phyloP scores from a whole-genome alignment of 1,140 invertebrate species.

The Anadara kagoshimensis region DNA sequence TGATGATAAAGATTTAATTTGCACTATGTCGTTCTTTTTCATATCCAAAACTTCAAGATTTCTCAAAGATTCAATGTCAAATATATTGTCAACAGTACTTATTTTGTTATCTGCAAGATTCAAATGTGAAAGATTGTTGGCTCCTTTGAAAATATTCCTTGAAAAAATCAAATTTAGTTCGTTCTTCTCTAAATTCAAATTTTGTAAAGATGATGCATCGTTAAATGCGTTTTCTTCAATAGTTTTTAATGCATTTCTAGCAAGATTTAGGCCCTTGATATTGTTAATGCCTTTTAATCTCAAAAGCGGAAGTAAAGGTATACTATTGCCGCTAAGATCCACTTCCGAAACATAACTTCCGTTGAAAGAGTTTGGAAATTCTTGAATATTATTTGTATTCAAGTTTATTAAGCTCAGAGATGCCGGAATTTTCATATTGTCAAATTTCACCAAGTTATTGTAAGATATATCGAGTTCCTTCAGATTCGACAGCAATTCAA shows the following conservation, averaged over 20 bases:
- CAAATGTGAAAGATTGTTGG: conserved; percentile 7
- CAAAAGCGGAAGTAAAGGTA: background rate
- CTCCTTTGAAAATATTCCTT: conserved; percentile 21
- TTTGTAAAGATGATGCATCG: conserved; percentile 5
- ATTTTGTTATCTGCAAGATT: conserved; percentile 31
- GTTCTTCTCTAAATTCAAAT: conserved; percentile 27
- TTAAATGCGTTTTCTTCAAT: conserved; percentile 18
- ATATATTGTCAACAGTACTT: background rate
- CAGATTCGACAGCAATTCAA: background rate
- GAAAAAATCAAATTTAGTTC: conserved; percentile 18
- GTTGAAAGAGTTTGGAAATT: conserved; percentile 30
- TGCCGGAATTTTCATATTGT: conserved; percentile 15
- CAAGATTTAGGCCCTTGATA: conserved; percentile 4
- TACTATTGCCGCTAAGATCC: conserved; percentile 15
- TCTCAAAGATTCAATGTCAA: too few relatives aligned
- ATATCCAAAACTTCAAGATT: too few relatives aligned
- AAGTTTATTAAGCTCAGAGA: conserved; percentile 6
- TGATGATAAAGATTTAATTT: too few relatives aligned
- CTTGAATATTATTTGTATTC: conserved; percentile 11
- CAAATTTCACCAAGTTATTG: conserved; percentile 17
- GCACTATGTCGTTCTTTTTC: too few relatives aligned
- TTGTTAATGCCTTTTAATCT: background rate
- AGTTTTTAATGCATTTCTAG: conserved; percentile 5
- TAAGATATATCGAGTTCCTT: conserved; percentile 23
- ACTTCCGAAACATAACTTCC: conserved; percentile 5